phyloP scores from a whole-genome alignment of 2,113 vertebrate genomes.

The Oophaga pumilio region DNA sequence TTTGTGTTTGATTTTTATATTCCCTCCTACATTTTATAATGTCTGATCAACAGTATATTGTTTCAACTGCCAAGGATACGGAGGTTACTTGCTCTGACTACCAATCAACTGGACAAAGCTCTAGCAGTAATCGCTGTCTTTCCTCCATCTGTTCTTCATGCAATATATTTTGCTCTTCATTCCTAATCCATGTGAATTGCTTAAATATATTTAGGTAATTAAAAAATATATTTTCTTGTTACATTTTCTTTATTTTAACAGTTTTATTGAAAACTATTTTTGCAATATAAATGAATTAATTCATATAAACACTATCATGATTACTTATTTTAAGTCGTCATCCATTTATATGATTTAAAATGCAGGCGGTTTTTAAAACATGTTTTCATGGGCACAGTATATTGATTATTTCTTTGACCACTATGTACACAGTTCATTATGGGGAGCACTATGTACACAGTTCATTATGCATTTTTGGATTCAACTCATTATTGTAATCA shows the following conservation, averaged over 20 bases:
- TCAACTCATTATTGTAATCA: too few relatives aligned
- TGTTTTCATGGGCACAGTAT: too few relatives aligned
- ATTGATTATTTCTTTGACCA: too few relatives aligned
- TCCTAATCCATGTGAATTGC: background rate
- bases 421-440: too few relatives aligned
- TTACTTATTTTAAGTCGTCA: too few relatives aligned
- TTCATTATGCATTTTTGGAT: too few relatives aligned
- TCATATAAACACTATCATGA: too few relatives aligned
- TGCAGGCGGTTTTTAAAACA: too few relatives aligned
- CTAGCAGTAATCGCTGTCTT: conserved; percentile 23
- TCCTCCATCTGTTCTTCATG: background rate
- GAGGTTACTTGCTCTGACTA: conserved; percentile 53
- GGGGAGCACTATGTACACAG: too few relatives aligned
- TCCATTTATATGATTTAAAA: too few relatives aligned
- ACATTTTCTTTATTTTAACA: background rate
- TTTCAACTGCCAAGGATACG: conserved; percentile 62
- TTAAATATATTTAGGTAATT: background rate
- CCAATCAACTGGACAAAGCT: conserved; percentile 56
- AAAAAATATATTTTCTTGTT: background rate
- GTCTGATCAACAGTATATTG: conserved; percentile 63
- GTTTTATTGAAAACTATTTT: background rate
- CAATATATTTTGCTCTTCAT: background rate
- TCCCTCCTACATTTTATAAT: conserved; percentile 67
- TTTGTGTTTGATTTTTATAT: conserved; percentile 69
- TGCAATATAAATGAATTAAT: too few relatives aligned